These are phyloP conservation scores for Nannoperca australis DNA, from an alignment of 2,797 vertebrate genomes.

Conservation along the genomic window DNA sequence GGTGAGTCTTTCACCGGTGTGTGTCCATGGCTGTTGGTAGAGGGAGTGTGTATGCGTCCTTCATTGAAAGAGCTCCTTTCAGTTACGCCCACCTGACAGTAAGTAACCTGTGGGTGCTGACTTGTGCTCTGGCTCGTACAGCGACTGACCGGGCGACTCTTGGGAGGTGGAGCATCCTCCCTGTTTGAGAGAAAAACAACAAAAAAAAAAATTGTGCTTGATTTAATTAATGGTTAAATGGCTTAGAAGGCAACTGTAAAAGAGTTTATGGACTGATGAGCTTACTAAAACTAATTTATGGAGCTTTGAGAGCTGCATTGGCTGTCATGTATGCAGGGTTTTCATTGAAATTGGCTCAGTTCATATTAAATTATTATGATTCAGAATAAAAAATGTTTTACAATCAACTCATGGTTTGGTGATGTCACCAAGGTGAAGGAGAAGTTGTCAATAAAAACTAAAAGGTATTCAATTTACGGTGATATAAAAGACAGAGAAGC, in stretches of 20 bases:
- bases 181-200: slow-evolving; percentile 55
- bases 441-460: background rate
- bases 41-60: slow-evolving; percentile 2
- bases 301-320: background rate
- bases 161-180: slow-evolving; percentile 82
- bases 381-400: background rate
- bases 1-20: slow-evolving; percentile 48
- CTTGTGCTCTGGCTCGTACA: slow-evolving; percentile 68
- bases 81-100: slow-evolving; percentile 48
- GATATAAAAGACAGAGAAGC: background rate
- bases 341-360: background rate
- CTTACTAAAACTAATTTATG: background rate
- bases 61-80: slow-evolving; percentile 26
- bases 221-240: background rate
- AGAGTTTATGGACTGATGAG: background rate
- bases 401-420: background rate
- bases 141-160: slow-evolving; percentile 82
- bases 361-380: background rate
- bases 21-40: slow-evolving; percentile 53
- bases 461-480: background rate
- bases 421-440: background rate
- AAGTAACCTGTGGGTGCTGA: slow-evolving; percentile 71
- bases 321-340: too few species aligned
- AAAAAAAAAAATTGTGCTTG: background rate
- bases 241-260: background rate